These are phyloP conservation scores for Mesorhabditis belari DNA, from an alignment of 2,888 invertebrate genomes.

Conservation along the genomic window DNA sequence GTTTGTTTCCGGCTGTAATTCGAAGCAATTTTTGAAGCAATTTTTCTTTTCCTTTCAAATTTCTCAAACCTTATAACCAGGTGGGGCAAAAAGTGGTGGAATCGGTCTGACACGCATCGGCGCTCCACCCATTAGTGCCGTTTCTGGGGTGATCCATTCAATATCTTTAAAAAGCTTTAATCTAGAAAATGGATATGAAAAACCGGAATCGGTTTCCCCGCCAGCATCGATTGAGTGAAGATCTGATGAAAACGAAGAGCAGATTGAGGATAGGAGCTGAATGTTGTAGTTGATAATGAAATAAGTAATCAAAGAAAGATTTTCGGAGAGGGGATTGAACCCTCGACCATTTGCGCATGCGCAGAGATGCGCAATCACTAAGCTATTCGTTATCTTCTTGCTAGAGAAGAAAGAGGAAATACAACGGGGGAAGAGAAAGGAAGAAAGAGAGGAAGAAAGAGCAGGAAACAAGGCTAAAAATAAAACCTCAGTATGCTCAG, in stretches of 20 bases:
- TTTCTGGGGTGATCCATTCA: constrained; percentile 46
- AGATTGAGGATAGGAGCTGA: constrained; percentile 45
- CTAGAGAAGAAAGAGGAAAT: no score
- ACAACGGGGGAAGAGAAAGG: no score
- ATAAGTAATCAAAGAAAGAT: no score
- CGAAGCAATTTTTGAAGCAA: background rate
- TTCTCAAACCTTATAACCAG: background rate
- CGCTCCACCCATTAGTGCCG: constrained; percentile 16
- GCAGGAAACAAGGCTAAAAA: background rate
- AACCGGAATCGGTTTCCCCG: constrained; percentile 48
- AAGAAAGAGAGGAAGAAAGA: background rate
- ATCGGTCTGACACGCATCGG: background rate
- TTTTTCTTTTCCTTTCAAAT: no score
- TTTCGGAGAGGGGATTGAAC: no score
- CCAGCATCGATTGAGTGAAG: constrained; percentile 44
- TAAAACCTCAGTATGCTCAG: background rate
- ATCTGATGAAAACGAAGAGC: constrained; percentile 49
- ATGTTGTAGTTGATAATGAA: background rate
- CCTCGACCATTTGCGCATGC: no score
- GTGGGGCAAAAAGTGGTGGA: background rate
- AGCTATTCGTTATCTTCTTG: no score
- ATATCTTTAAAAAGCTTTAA: background rate
- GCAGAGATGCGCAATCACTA: no score
- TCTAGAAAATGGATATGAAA: background rate
- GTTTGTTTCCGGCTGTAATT: background rate